Conservation (phyloP, 2,113 vertebrate species). For the Indicator indicator region DNA sequence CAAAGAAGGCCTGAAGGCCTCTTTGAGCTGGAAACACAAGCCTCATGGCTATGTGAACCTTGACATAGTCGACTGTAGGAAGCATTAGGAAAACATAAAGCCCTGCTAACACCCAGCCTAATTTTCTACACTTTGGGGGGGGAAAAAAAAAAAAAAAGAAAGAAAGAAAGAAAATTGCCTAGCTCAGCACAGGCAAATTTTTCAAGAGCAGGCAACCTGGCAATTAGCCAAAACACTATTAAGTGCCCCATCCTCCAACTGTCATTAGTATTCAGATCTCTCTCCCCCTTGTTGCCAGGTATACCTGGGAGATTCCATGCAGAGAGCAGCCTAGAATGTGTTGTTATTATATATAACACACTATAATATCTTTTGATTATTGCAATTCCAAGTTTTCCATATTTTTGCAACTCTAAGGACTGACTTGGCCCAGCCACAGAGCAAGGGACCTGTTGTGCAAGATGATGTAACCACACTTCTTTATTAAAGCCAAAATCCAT, state of each 20-base stretch:
- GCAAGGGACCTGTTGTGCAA: slow-evolving; percentile 11
- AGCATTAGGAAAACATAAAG: background rate
- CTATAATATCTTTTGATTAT: background rate
- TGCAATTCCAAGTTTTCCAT: background rate
- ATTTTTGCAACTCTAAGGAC: background rate
- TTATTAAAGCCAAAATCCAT: slow-evolving; percentile 13
- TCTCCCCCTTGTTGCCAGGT: slow-evolving; percentile 27
- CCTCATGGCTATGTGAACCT: background rate
- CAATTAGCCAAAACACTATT: slow-evolving; percentile 44
- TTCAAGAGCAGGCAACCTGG: slow-evolving; percentile 38
- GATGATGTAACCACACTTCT: slow-evolving; percentile 3
- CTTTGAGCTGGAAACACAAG: background rate
- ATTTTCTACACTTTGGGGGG: background rate
- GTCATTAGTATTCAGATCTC: slow-evolving; percentile 32
- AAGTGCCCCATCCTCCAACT: background rate
- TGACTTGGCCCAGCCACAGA: background rate
- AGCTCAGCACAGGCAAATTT: slow-evolving; percentile 39
- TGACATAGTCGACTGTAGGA: background rate
- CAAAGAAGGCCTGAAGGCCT: background rate
- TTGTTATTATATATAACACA: background rate
- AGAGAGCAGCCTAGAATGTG: background rate
- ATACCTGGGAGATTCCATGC: slow-evolving; percentile 1
- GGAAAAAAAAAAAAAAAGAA: slow-evolving; percentile 1
- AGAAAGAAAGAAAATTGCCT: background rate
- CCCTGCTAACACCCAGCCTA: background rate